Percentiles rank a stretch among this genome's conserved stretches.
phyloP scores from a whole-genome alignment of 2,113 vertebrate genomes.

The Guaruba guarouba region DNA sequence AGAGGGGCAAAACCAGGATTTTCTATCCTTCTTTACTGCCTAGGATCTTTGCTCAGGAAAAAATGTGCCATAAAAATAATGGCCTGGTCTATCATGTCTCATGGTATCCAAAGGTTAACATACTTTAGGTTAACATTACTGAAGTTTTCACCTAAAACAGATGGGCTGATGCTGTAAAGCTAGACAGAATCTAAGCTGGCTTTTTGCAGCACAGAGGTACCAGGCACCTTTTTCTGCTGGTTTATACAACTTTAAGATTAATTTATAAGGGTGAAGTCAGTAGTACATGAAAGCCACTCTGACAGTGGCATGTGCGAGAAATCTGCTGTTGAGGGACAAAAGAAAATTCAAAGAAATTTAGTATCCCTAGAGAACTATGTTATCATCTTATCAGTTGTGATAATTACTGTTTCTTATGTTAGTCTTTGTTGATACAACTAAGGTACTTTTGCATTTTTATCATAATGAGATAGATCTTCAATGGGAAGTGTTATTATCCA shows the following conservation, averaged over 20 bases:
- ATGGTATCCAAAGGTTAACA: conserved; percentile 67
- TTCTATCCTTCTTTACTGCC: conserved; percentile 36
- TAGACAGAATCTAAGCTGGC: conserved; percentile 51
- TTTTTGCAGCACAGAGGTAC: conserved; percentile 51
- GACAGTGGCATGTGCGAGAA: background rate
- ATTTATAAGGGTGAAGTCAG: conserved; percentile 1
- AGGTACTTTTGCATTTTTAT: background rate
- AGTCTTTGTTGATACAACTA: background rate
- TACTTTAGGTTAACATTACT: conserved; percentile 58
- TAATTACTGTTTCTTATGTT: background rate
- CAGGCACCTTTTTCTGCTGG: conserved; percentile 56
- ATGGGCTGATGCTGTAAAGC: conserved; percentile 60
- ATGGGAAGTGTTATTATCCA: background rate
- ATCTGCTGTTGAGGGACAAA: background rate
- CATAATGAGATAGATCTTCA: background rate
- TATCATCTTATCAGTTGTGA: background rate
- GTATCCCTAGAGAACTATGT: background rate
- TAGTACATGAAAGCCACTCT: background rate
- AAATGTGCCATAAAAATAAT: conserved; percentile 68
- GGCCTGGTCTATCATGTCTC: conserved; percentile 68
- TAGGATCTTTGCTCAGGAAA: conserved; percentile 56
- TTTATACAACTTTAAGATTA: conserved; percentile 39
- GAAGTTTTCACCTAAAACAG: conserved; percentile 63
- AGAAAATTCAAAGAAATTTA: background rate
- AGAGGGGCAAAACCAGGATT: conserved; percentile 58